A percentile compares a stretch with the other conserved stretches of the same genome.
These are phyloP conservation scores for Zelleria hepariella DNA, from an alignment of 2,888 invertebrate species.

Conservation along the genomic window DNA sequence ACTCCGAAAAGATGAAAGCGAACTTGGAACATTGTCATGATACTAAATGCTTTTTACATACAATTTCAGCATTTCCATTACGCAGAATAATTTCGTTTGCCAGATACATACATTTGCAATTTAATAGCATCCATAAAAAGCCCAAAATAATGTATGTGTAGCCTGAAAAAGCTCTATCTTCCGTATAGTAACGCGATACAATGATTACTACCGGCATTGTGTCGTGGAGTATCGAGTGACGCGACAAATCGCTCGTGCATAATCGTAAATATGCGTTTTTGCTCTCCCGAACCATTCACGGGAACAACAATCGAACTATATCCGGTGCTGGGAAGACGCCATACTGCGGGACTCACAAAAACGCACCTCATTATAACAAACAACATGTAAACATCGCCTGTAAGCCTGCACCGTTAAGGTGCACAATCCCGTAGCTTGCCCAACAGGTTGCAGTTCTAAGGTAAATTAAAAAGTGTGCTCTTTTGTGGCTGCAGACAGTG, in stretches of 20 bases:
- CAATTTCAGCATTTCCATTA: background rate
- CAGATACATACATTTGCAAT: background rate
- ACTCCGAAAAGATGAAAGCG: slow-evolving; percentile 9
- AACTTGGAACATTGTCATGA: background rate
- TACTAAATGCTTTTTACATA: background rate
- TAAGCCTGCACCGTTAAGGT: background rate
- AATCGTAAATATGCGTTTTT: slow-evolving; percentile 63
- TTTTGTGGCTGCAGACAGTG: slow-evolving; percentile 65
- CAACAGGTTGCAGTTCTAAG: slow-evolving; percentile 52
- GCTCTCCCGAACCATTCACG: slow-evolving; percentile 40
- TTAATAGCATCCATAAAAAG: background rate
- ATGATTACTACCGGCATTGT: slow-evolving; percentile 47
- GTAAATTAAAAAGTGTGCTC: slow-evolving; percentile 50
- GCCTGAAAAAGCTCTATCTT: slow-evolving; percentile 6
- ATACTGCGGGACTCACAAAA: slow-evolving; percentile 57
- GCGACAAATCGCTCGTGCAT: slow-evolving; percentile 66
- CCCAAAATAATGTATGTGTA: background rate
- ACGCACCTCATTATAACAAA: slow-evolving; percentile 43
- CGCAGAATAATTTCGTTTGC: background rate
- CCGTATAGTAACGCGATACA: slow-evolving; percentile 32
- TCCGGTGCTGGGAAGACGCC: slow-evolving; percentile 49
- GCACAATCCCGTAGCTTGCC: background rate
- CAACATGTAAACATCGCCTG: slow-evolving; percentile 14
- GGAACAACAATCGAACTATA: slow-evolving; percentile 46
- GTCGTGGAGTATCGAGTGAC: slow-evolving; percentile 55